Conservation (phyloP, 2,113 vertebrate genomes). For the Cyprichromis sp. region DNA sequence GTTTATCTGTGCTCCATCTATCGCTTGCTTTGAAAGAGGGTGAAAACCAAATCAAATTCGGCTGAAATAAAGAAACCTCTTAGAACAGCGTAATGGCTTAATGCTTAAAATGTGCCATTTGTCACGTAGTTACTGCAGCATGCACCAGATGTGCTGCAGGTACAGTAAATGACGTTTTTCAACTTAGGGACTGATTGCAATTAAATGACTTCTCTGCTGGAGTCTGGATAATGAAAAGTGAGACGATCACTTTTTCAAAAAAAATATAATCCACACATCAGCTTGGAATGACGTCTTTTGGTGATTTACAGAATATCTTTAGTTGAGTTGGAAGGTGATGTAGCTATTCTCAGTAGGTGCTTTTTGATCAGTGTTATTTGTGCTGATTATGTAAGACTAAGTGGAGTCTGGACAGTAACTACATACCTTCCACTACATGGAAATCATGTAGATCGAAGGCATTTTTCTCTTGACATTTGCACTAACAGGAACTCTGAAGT, state of each 20-base stretch:
- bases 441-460: fast-evolving
- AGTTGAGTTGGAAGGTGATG: neutral
- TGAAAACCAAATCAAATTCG: neutral
- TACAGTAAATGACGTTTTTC: neutral
- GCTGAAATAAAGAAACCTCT: neutral
- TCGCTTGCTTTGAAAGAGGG: neutral
- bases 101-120: neutral
- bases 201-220: neutral
- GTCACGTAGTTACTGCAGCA: fast-evolving
- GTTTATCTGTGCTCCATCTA: neutral
- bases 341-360: neutral
- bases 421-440: neutral
- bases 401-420: neutral
- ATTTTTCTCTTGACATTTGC: neutral
- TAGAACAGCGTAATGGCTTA: neutral
- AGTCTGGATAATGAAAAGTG: neutral
- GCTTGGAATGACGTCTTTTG: neutral
- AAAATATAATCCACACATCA: neutral
- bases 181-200: neutral
- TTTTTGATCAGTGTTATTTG: neutral
- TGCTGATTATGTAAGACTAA: fast-evolving
- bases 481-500: neutral
- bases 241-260: neutral
- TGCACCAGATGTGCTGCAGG: neutral
- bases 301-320: neutral